Evolutionary conservation across 1,140 invertebrate species (phyloP), one percentile per base, ranked within the genome.

Genomic region (Lepidotrigona ventralis): DNA sequence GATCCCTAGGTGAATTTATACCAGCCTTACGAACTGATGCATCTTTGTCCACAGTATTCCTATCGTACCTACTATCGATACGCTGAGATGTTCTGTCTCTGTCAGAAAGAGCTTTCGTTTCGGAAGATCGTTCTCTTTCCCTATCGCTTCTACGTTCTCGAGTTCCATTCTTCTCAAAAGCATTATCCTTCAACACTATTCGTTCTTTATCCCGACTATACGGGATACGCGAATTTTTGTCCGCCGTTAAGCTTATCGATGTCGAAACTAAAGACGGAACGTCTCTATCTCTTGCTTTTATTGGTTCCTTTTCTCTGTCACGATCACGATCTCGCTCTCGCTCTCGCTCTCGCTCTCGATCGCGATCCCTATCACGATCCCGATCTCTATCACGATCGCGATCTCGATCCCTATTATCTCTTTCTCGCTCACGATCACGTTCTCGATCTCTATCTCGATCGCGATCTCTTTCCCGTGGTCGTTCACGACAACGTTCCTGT

Each of bases 91-190:
- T 88, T 69, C 90, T 87, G 5, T 93, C 92, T 2, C 93, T 85
- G 12, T 93, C 92, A 9, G 88, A 29, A 23, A 89, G 89, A 21
- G 85, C 77, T 77, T 93, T 93, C 2, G 90, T 84, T 39, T 93
- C 92, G 0, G 88, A n/a, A n/a, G n/a, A 84, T 15, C 91, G 90
- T 39, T 93, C 92, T 63, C 93, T 92, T 21, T 94, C 94, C 11
- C 93, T 89, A 26, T 95, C 94, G 23, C 85, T 87, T 17, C 93
- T 90, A 23, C 93, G 88, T 60, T 94, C 94, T 56, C 94, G 86
- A 8, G 85, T 76, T 54, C 84, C 86, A 29, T 85, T 83, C 68
- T 93, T 92, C 1, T 94, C 81, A 85, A 79, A 88, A 21, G 70
- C 64, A 69, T 56, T 90, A 12, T 93, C 90, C 81, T 94, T 46